Conservation (phyloP, 2,113 vertebrate species). For the Furnarius figulus region DNA sequence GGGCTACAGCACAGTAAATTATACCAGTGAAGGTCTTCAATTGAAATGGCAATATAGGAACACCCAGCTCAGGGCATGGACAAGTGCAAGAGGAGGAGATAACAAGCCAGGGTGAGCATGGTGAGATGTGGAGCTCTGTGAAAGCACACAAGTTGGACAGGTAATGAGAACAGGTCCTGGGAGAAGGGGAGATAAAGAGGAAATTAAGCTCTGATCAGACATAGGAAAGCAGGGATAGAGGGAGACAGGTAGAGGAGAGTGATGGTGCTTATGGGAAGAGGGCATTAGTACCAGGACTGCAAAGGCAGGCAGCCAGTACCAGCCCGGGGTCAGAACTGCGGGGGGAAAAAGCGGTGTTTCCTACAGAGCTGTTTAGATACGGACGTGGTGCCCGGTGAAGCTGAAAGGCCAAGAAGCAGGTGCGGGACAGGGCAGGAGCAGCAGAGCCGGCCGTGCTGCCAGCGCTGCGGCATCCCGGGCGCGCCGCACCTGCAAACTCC, state of each 20-base stretch:
- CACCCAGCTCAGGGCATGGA: fast-evolving
- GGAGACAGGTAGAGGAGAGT: background rate
- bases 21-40: background rate
- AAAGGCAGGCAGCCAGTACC: background rate
- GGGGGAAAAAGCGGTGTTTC: fast-evolving
- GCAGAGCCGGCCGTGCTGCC: too few relatives aligned
- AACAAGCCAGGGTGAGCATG: background rate
- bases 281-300: background rate
- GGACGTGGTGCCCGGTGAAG: background rate
- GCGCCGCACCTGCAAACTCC: fast-evolving
- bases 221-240: background rate
- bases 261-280: too few relatives aligned
- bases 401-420: background rate
- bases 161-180: background rate
- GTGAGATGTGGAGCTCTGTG: fast-evolving
- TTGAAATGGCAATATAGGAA: background rate
- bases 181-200: background rate
- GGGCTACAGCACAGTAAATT: fast-evolving
- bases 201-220: background rate
- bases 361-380: fast-evolving
- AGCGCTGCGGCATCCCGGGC: fast-evolving
- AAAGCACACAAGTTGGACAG: background rate
- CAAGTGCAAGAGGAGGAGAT: background rate
- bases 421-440: fast-evolving
- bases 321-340: fast-evolving